Evolutionary conservation across 2,888 invertebrate genomes (phyloP).

Genomic region (Smittia aterrima): DNA sequence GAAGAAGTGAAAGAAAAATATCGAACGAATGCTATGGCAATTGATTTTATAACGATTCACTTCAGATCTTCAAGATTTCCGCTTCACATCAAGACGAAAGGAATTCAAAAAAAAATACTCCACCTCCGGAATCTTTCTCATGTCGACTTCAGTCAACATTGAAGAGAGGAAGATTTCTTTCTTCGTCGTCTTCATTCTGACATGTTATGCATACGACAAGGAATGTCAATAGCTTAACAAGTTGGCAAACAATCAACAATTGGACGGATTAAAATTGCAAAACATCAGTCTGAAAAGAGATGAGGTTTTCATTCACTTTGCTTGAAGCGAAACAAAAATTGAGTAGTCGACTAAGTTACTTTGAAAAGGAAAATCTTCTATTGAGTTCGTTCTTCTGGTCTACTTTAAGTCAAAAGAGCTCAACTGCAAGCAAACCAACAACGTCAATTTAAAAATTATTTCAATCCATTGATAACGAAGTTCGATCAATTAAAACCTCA

Average conservation of each 20-base stretch:
- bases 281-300: not conserved
- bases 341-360: too few species aligned
- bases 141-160: too few species aligned
- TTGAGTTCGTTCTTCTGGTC: too few species aligned
- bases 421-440: too few species aligned
- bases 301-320: not conserved
- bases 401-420: too few species aligned
- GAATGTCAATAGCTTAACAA: constrained; percentile 24
- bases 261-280: not conserved
- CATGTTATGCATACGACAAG: constrained; percentile 24
- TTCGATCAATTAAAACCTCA: too few species aligned
- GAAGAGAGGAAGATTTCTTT: not conserved
- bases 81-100: not conserved
- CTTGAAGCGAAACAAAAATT: too few species aligned
- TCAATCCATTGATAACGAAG: too few species aligned
- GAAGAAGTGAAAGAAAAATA: not conserved
- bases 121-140: too few species aligned
- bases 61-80: not conserved
- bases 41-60: not conserved
- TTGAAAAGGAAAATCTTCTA: too few species aligned
- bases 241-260: constrained; percentile 29
- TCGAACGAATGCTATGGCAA: constrained; percentile 5
- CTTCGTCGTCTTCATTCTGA: not conserved
- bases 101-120: not conserved
- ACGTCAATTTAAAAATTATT: too few species aligned